phyloP scores from a whole-genome alignment of 1,140 invertebrate genomes.

The Philotrypesis tridentata region DNA sequence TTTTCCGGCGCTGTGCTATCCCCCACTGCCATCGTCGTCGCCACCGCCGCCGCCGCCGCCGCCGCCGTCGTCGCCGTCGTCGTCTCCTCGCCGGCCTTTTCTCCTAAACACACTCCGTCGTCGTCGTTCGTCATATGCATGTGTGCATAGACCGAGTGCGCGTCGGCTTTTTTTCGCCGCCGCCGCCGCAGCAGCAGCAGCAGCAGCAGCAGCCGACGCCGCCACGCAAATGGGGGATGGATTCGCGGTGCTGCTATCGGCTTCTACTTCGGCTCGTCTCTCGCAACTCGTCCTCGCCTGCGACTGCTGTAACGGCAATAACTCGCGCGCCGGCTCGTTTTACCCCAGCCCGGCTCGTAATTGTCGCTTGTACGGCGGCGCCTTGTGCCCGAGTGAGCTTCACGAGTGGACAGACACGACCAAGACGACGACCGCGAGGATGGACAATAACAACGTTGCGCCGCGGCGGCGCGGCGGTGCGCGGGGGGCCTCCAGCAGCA shows the following conservation, averaged over 20 bases:
- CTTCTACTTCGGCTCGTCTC: not conserved
- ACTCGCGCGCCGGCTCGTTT: not conserved
- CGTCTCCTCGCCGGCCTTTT: not conserved
- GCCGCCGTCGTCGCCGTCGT: not conserved
- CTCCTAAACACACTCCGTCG: not conserved
- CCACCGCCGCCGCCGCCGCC: not conserved
- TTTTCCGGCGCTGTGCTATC: conserved; percentile 1
- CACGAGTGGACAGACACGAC: not conserved
- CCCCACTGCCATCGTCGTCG: not conserved
- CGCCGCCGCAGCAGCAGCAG: too few relatives aligned
- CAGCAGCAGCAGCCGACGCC: not conserved
- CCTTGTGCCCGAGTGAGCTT: not conserved
- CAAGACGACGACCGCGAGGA: not conserved
- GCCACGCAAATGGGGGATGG: not conserved
- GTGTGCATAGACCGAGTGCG: not conserved
- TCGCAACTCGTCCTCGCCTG: too few relatives aligned
- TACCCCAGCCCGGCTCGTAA: not conserved
- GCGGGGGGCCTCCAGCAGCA: too few relatives aligned
- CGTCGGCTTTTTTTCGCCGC: not conserved
- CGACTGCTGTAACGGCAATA: too few relatives aligned
- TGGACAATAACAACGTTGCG: not conserved
- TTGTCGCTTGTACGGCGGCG: too few relatives aligned
- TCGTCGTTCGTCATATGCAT: not conserved
- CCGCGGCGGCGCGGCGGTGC: too few relatives aligned
- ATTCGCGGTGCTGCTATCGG: not conserved